These are phyloP conservation scores for Oryzias woworae DNA, from an alignment of 2,113 vertebrate genomes.

Conservation along the genomic window DNA sequence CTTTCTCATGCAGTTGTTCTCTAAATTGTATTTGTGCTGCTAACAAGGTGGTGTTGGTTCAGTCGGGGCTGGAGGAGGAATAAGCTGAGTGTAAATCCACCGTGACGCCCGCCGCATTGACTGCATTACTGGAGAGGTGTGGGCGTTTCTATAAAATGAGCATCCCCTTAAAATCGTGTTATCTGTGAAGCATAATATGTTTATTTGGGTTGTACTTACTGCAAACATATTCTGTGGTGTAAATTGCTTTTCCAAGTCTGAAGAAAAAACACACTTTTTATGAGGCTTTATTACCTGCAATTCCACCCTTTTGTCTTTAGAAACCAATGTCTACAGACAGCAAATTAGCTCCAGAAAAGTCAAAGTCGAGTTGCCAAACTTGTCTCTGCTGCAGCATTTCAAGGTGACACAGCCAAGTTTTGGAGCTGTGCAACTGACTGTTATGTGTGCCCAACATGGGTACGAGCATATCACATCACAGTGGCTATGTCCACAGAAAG, in stretches of 20 bases:
- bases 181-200: neutral
- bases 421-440: slow-evolving; percentile 2
- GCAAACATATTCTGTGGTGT: too few relatives aligned
- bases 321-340: too few relatives aligned
- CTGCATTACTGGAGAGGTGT: slow-evolving; percentile 12
- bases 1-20: neutral
- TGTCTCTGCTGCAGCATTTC: neutral
- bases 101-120: slow-evolving; percentile 23
- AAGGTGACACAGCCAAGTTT: neutral
- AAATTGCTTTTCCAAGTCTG: too few relatives aligned
- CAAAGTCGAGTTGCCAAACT: neutral
- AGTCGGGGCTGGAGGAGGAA: slow-evolving; percentile 30
- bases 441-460: neutral
- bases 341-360: too few relatives aligned
- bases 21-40: slow-evolving; percentile 18
- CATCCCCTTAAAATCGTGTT: slow-evolving; percentile 2
- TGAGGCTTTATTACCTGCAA: too few relatives aligned
- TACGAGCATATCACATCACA: too few relatives aligned
- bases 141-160: slow-evolving; percentile 5
- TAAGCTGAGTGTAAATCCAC: slow-evolving; percentile 36
- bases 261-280: too few relatives aligned
- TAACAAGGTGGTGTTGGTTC: slow-evolving; percentile 31
- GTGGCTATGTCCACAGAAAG: slow-evolving; percentile 5
- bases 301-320: too few relatives aligned
- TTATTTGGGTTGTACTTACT: neutral